These are phyloP conservation scores for Galleria mellonella DNA, from an alignment of 1,140 invertebrate species.

Conservation along the genomic window DNA sequence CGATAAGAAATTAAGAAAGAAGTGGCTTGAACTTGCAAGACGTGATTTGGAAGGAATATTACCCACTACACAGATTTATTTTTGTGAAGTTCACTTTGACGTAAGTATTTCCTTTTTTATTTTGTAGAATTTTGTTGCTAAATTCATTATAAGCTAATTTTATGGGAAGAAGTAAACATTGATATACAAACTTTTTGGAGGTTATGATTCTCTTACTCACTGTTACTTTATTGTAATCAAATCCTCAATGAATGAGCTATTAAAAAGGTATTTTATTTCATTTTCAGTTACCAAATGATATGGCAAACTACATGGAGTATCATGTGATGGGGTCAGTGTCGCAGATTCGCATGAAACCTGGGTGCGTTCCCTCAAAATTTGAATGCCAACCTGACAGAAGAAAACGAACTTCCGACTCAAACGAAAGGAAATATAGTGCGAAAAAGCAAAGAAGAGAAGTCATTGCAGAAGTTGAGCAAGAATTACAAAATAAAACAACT, in stretches of 20 bases:
- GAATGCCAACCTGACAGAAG: slow-evolving; percentile 22
- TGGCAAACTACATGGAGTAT: slow-evolving; percentile 33
- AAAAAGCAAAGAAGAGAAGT: background rate
- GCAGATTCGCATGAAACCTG: slow-evolving; percentile 25
- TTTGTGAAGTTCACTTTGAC: slow-evolving; percentile 5
- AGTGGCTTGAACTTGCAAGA: slow-evolving; percentile 3
- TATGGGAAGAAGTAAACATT: too few relatives aligned
- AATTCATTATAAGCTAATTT: background rate
- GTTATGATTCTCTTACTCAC: background rate
- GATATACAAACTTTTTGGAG: too few relatives aligned
- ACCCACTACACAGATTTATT: background rate
- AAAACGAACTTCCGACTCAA: slow-evolving; percentile 14
- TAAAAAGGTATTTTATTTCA: background rate
- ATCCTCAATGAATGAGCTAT: too few relatives aligned
- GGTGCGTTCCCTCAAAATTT: slow-evolving; percentile 27
- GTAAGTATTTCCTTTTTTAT: slow-evolving; percentile 1
- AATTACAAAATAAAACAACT: slow-evolving; percentile 11
- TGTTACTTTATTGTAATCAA: background rate
- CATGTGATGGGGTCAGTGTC: slow-evolving; percentile 30
- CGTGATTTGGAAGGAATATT: background rate
- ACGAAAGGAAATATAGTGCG: background rate
- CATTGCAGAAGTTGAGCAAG: slow-evolving; percentile 1
- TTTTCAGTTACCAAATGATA: slow-evolving; percentile 36
- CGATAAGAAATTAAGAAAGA: background rate
- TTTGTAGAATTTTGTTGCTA: background rate